phyloP scores from a whole-genome alignment of 1,140 invertebrate genomes.

The Agraylea sexmaculata region DNA sequence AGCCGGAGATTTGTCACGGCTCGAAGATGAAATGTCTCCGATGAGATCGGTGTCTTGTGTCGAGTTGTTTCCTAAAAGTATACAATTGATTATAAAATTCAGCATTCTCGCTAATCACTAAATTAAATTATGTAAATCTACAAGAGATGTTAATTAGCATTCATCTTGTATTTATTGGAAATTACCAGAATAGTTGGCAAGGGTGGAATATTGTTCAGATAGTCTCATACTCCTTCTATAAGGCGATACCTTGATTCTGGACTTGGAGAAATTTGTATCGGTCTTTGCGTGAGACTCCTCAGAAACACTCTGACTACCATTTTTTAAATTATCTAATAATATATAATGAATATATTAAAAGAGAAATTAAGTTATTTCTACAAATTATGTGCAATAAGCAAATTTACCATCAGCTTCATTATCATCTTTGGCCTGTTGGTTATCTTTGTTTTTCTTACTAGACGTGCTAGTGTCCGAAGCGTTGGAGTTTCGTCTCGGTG shows the following conservation, averaged over 20 bases:
- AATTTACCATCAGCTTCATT: conserved; percentile 21
- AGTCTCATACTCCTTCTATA: conserved; percentile 30
- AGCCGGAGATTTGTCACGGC: conserved; percentile 8
- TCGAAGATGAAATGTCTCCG: conserved; percentile 17
- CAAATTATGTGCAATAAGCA: conserved; percentile 19
- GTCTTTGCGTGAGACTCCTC: conserved; percentile 23
- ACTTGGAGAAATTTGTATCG: conserved; percentile 36
- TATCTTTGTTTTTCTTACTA: conserved; percentile 22
- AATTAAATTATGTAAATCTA: no score
- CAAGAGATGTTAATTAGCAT: no score
- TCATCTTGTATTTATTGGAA: neutral
- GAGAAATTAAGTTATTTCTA: conserved; percentile 22
- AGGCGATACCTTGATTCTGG: conserved; percentile 35
- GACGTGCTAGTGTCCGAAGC: conserved; percentile 26
- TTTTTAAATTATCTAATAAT: conserved; percentile 23
- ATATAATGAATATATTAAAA: conserved; percentile 2
- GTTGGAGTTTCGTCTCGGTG: conserved; percentile 24
- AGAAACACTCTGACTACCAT: conserved; percentile 3
- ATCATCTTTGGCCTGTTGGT: conserved; percentile 24
- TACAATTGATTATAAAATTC: neutral
- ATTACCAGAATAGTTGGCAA: conserved; percentile 35
- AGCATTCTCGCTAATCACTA: neutral
- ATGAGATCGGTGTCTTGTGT: conserved; percentile 18
- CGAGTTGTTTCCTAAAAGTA: conserved; percentile 17
- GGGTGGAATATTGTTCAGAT: conserved; percentile 27